These are phyloP conservation scores for Trialeurodes vaporariorum DNA, from an alignment of 1,140 invertebrate genomes.

Conservation along the genomic window DNA sequence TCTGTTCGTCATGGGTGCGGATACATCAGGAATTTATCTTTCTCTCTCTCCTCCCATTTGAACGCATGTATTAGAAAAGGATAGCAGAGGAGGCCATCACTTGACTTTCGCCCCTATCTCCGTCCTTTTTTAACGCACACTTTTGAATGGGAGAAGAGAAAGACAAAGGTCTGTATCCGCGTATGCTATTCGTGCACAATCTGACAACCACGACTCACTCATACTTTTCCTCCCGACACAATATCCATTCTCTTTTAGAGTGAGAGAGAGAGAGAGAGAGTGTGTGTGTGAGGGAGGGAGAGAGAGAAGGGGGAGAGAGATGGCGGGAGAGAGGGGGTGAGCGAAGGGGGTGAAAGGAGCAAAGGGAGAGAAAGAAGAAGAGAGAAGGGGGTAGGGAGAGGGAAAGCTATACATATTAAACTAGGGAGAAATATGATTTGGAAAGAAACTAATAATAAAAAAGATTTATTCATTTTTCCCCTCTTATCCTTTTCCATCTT, in stretches of 20 bases:
- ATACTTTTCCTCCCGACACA: neutral
- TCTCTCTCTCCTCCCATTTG: no score
- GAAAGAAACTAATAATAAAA: conserved; percentile 1
- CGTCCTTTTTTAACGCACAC: no score
- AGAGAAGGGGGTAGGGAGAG: neutral
- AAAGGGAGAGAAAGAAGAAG: neutral
- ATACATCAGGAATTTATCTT: no score
- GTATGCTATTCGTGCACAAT: no score
- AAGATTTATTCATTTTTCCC: conserved; percentile 1
- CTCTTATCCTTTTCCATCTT: neutral
- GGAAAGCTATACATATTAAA: neutral
- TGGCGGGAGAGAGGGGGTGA: neutral
- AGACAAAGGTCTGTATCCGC: no score
- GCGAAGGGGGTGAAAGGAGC: neutral
- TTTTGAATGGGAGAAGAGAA: no score
- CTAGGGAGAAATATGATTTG: neutral
- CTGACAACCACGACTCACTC: no score
- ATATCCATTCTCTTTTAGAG: neutral
- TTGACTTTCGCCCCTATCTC: no score
- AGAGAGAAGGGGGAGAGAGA: neutral
- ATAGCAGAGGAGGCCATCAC: no score
- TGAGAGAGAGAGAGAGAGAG: neutral
- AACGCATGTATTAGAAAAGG: no score
- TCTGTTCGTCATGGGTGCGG: no score
- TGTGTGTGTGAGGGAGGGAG: neutral